Percentiles rank a stretch among this genome's conserved stretches.
These are phyloP conservation scores for Acronicta psi DNA, from an alignment of 2,888 invertebrate species.

Conservation along the genomic window DNA sequence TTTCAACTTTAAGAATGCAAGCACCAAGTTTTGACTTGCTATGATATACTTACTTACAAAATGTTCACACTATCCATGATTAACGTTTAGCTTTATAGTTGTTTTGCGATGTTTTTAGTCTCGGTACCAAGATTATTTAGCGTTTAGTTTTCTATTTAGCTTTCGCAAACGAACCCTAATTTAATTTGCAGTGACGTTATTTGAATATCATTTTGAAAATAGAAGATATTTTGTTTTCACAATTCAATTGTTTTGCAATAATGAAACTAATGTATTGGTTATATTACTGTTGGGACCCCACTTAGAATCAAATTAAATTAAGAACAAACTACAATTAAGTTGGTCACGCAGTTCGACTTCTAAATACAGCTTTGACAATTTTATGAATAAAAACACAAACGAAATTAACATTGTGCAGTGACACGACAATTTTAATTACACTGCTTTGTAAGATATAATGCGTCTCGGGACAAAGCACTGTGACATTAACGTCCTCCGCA, in stretches of 20 bases:
- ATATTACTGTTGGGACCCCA: background rate
- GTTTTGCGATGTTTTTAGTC: conserved; percentile 27
- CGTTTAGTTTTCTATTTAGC: conserved; percentile 14
- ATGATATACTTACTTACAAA: conserved; percentile 83
- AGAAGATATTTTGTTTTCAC: too few relatives aligned
- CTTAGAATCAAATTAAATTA: background rate
- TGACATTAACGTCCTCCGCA: conserved; percentile 81
- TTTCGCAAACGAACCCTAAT: conserved; percentile 21
- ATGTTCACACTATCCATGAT: conserved; percentile 72
- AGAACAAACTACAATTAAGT: background rate
- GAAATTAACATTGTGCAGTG: conserved; percentile 63
- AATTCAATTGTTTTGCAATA: too few relatives aligned
- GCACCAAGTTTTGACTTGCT: conserved; percentile 84
- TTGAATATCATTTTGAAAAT: conserved; percentile 16
- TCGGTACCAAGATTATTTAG: conserved; percentile 3
- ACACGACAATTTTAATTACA: conserved; percentile 78
- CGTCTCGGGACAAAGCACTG: conserved; percentile 77
- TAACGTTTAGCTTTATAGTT: conserved; percentile 60
- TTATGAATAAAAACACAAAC: conserved; percentile 49
- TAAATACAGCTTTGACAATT: background rate
- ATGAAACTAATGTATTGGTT: background rate
- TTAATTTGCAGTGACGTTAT: conserved; percentile 7
- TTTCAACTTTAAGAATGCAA: conserved; percentile 87
- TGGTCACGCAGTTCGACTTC: conserved; percentile 4
- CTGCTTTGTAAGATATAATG: conserved; percentile 82